Base-by-base conservation (phyloP, 2,797 vertebrate species). In the Notolabrus celidotus region DNA sequence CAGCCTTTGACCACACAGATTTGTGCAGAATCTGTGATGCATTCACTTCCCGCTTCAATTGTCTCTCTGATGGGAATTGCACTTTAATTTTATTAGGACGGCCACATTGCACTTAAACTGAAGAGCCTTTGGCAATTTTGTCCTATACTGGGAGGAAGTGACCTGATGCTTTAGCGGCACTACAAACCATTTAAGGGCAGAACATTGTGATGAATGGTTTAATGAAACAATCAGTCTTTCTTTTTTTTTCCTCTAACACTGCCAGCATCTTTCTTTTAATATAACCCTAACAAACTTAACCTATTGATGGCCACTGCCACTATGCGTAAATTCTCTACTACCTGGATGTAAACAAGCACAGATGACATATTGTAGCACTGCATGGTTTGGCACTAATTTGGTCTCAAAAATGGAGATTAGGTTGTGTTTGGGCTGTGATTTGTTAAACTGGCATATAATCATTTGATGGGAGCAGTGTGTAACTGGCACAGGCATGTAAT, bases 11-110 rank as follows among this genome's bases (percentile, higher is more conserved):
- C 45, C 23, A 29, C 19, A 41, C 20, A 41, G 34, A 59, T 71
- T 47, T 79, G 67, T 51, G 25, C 61, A 57, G 38, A 31, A 7
- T 50, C 51, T 63, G 71, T 51, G 63, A 60, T 42, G 50, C 65
- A 53, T 62, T 49, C 29, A 59, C 45, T 20, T 4, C 41, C 60
- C 10, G 45, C 25, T 27, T 22, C 34, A 36, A 19, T 27, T 31
- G 29, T 25, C 29, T 22, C 19, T 36, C 60, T 36, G 25, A 25
- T 39, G 29, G 20, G n/a, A 70, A 15, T 5, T 3, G 3, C 22
- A 22, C 36, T 38, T 46, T 51, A 33, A 31, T 38, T 50, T 62
- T 3, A 45, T 67, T 49, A 36, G 36, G 55, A 25, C 2, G 7
- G 12, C n/a, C 16, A 4, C n/a, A n/a, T n/a, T 34, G 34, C 20